Percentiles rank a stretch among this genome's conserved stretches.
Conservation (phyloP, 2,888 invertebrate species). For the Harpalus rubripes region DNA sequence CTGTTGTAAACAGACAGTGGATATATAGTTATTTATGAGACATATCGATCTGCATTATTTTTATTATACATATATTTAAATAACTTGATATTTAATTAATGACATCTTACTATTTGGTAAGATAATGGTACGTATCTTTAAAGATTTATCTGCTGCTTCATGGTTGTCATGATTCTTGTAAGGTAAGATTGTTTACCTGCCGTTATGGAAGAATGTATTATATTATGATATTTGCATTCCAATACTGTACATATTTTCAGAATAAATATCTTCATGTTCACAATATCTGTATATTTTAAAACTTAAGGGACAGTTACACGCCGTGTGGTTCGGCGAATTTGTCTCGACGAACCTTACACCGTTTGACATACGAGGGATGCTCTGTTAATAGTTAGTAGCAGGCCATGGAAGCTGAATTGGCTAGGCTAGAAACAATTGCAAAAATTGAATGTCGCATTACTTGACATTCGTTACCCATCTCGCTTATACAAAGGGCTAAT, state of each 20-base stretch:
- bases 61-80: conserved; percentile 54
- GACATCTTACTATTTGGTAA: conserved; percentile 36
- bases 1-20: background rate
- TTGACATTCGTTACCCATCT: too few relatives aligned
- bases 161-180: conserved; percentile 44
- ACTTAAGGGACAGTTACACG: too few relatives aligned
- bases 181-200: conserved; percentile 27
- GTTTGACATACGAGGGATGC: too few relatives aligned
- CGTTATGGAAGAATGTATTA: conserved; percentile 48
- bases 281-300: conserved; percentile 4
- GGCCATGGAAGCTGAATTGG: too few relatives aligned
- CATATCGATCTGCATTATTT: conserved; percentile 56
- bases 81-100: conserved; percentile 33
- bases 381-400: too few relatives aligned
- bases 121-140: conserved; percentile 42
- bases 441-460: too few relatives aligned
- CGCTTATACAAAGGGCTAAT: too few relatives aligned
- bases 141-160: conserved; percentile 58
- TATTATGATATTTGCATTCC: conserved; percentile 63
- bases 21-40: conserved; percentile 33
- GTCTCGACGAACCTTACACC: too few relatives aligned
- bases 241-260: conserved; percentile 65
- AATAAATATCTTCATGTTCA: conserved; percentile 66
- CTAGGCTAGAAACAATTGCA: too few relatives aligned
- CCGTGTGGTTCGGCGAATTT: too few relatives aligned